Conservation (phyloP, 2,888 invertebrate genomes). For the Rhingia rostrata region DNA sequence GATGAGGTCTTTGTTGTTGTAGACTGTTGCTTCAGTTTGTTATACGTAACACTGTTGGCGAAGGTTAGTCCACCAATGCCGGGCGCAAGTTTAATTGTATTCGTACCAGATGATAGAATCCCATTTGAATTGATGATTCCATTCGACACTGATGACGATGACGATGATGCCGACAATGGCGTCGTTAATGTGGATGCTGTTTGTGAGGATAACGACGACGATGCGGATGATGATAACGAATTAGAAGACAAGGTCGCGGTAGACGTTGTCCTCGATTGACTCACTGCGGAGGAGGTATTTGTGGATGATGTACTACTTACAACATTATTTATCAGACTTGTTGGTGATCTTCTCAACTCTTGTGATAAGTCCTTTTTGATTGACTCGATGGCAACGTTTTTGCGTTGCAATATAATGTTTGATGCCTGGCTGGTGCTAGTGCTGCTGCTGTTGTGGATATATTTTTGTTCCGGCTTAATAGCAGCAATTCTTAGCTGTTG, state of each 20-base stretch:
- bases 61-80: constrained; percentile 83
- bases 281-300: constrained; percentile 62
- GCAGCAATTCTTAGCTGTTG: constrained; percentile 86
- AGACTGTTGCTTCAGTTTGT: constrained; percentile 81
- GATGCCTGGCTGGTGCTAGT: constrained; percentile 78
- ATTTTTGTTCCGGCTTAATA: constrained; percentile 51
- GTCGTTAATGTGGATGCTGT: constrained; percentile 27
- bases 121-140: constrained; percentile 72
- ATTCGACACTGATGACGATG: constrained; percentile 45
- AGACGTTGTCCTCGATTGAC: constrained; percentile 45
- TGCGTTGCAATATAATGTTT: constrained; percentile 79
- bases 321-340: constrained; percentile 76
- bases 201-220: constrained; percentile 29
- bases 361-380: constrained; percentile 87
- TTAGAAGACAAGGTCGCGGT: constrained; percentile 46
- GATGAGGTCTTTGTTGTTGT: constrained; percentile 77
- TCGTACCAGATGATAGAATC: constrained; percentile 75
- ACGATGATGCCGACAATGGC: constrained; percentile 32
- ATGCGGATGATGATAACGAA: constrained; percentile 28
- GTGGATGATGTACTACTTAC: constrained; percentile 61
- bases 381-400: constrained; percentile 81
- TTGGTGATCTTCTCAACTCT: constrained; percentile 82
- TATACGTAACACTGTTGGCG: constrained; percentile 82
- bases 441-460: constrained; percentile 48
- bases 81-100: constrained; percentile 82